Base-by-base conservation (phyloP, 2,888 invertebrate species). In the Pseudococcus longispinus region DNA sequence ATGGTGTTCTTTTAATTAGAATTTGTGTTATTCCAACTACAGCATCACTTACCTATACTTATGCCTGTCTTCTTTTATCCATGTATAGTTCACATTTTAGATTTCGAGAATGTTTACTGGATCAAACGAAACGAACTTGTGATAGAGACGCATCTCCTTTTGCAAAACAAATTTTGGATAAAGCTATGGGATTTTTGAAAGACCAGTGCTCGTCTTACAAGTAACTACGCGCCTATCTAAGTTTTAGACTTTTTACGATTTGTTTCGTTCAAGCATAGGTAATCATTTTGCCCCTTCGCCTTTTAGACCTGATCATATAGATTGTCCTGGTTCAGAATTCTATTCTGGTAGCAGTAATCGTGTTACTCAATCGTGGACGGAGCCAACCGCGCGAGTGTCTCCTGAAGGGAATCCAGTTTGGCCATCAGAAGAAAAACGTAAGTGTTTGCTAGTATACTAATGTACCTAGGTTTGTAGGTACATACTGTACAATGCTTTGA, bases 201-300 rank as follows among this genome's bases (percentile, higher is more conserved):
- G 93, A 93, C 88, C 93, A 93, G 89, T 93, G 93, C 89, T 90
- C 91, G 83, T 92, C 93, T 89, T 93, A 93, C 89, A 92, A 92
- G 93, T 93, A 90, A 92, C 92, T 90, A 60, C 3, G 0, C 23
- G 9, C 23, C n/a, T 55, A n/a, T 23, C 23, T 37, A 65, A 42
- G 18, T 42, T 5, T 82, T 18, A 18, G 9, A 37, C 11, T n/a
- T 80, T 9, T 83, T 0, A 15, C 6, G 18, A 1, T 26, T 29
- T 32, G 18, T 29, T 29, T 70, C 23, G 20, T 82, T 18, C 8
- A 18, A 3, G 20, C 18, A n/a, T n/a, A n/a, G n/a, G 37, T 37
- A 44, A 82, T 42, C 0, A 42, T 37, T 37, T 37, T n/a, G 37
- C 44, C 4, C 44, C 5, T 42, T 37, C 20, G 0, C 11, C 20